Evolutionary conservation across 2,797 vertebrate species (phyloP), one percentile per base, ranked within the genome.

Genomic region (Nannoperca australis): DNA sequence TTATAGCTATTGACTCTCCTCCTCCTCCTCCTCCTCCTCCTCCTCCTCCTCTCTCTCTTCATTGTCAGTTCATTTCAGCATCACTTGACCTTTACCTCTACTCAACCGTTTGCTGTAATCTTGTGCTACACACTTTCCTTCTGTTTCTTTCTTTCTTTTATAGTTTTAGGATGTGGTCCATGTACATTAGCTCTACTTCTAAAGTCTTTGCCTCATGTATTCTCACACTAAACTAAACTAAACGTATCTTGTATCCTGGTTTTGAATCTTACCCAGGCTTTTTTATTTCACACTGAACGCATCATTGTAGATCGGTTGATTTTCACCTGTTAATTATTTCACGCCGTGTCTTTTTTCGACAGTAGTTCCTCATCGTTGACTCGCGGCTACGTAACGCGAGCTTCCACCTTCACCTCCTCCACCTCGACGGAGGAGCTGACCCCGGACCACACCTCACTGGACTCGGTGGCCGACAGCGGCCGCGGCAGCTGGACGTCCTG

Each of bases 401-500:
- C 87, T 66, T 88, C 95, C 85, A 91, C 94, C n/a, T 95, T 97
- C 84, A 92, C 95, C 0, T 93, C 95, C 47, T 97, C 96, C 73
- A 62, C 94, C 93, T 97, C 96, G 53, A 96, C 81, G 0, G 97
- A 99, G 85, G 97, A 98, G 94, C 95, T 97, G 89, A 95, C 95
- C 72, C 96, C 96, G 0, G 97, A 98, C 22, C 96, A 96, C 60
- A 77, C 95, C 78, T 93, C 91, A 0, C 82, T 96, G 20, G 98
- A 98, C 90, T 94, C 96, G 0, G 93, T 91, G 44, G 96, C 93
- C 0, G 97, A 99, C 82, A 99, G 98, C 13, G 98, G 98, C 42
- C 96, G 97, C 12, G 97, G 97, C 67, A 99, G 97, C 93, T 99
- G 98, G 98, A 99, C 97, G 15, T 99, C 98, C 14, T 98, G 97